phyloP scores from a whole-genome alignment of 2,888 invertebrate genomes.

The Metopia argyrocephala region DNA sequence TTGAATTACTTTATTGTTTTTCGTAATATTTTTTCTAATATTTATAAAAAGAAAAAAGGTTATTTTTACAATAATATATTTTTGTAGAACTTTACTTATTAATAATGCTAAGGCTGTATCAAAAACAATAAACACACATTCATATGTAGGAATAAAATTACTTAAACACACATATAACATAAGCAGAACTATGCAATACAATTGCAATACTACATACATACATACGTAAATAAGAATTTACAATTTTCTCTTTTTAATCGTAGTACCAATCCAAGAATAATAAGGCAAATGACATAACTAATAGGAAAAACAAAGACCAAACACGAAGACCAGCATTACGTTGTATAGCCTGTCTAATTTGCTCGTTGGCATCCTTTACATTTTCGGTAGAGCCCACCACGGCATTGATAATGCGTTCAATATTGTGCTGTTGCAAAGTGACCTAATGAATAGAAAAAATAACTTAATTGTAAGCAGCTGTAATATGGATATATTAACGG shows the following conservation, averaged over 20 bases:
- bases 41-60: conserved; percentile 9
- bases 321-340: conserved; percentile 96
- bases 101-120: conserved; percentile 51
- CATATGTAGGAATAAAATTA: background rate
- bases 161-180: background rate
- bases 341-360: conserved; percentile 97
- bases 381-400: conserved; percentile 96
- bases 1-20: background rate
- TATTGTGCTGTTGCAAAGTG: conserved; percentile 94
- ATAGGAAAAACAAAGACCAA: conserved; percentile 95
- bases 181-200: background rate
- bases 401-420: conserved; percentile 92
- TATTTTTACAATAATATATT: background rate
- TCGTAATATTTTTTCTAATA: background rate
- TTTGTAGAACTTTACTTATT: conserved; percentile 16
- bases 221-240: too few species aligned
- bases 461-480: background rate
- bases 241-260: conserved; percentile 83
- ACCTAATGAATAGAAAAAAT: conserved; percentile 79
- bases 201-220: conserved; percentile 1
- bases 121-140: conserved; percentile 30
- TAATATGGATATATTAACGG: background rate
- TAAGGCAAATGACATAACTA: conserved; percentile 97
- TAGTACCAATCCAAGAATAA: conserved; percentile 99
- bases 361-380: conserved; percentile 97